These are phyloP conservation scores for Dunckerocampus dactyliophorus DNA, from an alignment of 2,113 vertebrate genomes.

Conservation along the genomic window DNA sequence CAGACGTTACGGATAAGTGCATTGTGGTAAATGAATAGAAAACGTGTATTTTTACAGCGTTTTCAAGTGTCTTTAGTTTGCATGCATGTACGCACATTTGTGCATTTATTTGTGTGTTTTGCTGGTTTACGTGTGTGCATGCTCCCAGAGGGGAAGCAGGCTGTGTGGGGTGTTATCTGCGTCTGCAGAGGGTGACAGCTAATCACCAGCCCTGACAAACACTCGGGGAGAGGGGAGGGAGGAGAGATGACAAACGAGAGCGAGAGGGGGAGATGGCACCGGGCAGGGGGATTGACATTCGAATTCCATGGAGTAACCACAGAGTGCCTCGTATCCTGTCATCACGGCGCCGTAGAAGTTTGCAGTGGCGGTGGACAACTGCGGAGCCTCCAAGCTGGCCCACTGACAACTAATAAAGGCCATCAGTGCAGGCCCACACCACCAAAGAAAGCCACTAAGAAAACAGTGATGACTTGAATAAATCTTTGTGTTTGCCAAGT, in stretches of 20 bases:
- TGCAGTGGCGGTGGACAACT: constrained; percentile 50
- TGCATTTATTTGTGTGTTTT: constrained; percentile 61
- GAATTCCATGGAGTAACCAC: constrained; percentile 63
- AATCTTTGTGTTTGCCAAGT: constrained; percentile 52
- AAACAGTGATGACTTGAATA: constrained; percentile 57
- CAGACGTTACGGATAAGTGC: constrained; percentile 19
- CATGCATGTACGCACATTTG: constrained; percentile 45
- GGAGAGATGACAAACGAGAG: constrained; percentile 51
- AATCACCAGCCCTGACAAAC: constrained; percentile 76
- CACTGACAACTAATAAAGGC: constrained; percentile 59
- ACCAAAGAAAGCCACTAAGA: constrained; percentile 37
- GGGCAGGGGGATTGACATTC: constrained; percentile 65
- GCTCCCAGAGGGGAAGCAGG: constrained; percentile 66
- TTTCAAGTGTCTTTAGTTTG: constrained; percentile 50
- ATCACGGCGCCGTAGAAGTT: constrained; percentile 54
- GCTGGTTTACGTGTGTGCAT: constrained; percentile 63
- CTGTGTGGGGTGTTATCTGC: constrained; percentile 73
- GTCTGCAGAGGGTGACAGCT: constrained; percentile 75
- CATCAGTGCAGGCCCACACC: constrained; percentile 38
- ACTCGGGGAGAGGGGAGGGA: constrained; percentile 54
- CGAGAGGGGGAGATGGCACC: constrained; percentile 43
- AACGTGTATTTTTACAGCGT: constrained; percentile 30
- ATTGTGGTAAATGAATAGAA: constrained; percentile 33
- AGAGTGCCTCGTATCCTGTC: constrained; percentile 59
- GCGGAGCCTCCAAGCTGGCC: constrained; percentile 41